A percentile compares a stretch with the other conserved stretches of the same genome.
phyloP scores from a whole-genome alignment of 2,888 invertebrate genomes.

The Lithophane leautieri region DNA sequence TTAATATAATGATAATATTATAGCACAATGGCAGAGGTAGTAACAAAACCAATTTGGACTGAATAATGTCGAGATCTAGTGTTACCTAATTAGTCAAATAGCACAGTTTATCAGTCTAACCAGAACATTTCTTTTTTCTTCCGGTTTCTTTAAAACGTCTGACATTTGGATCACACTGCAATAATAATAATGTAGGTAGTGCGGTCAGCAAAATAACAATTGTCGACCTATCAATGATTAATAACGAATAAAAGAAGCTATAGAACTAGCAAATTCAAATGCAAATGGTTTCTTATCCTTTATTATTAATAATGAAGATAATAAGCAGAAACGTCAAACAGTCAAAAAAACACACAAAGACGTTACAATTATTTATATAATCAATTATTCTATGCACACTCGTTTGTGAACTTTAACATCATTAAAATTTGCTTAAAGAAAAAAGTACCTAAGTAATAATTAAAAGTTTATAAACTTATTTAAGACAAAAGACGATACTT shows the following conservation, averaged over 20 bases:
- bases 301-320: conserved; percentile 9
- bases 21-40: neutral
- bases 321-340: conserved; percentile 19
- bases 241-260: neutral
- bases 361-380: conserved; percentile 6
- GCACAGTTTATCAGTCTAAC: too few species aligned
- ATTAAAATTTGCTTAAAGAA: neutral
- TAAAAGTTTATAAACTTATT: neutral
- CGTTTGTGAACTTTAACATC: conserved; percentile 14
- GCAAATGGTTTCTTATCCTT: conserved; percentile 1
- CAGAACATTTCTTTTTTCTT: neutral
- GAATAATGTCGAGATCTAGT: neutral
- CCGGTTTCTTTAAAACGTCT: neutral
- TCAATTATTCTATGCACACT: conserved; percentile 3
- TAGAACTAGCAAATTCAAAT: neutral
- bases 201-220: too few species aligned
- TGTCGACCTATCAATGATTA: neutral
- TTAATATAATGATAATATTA: neutral
- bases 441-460: neutral
- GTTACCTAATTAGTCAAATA: neutral
- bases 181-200: neutral
- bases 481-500: neutral
- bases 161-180: neutral
- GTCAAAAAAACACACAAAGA: conserved; percentile 29
- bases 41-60: neutral